Evolutionary conservation across 2,888 invertebrate species (phyloP), one percentile per base, ranked within the genome.

Genomic region (Tetranychus piercei): DNA sequence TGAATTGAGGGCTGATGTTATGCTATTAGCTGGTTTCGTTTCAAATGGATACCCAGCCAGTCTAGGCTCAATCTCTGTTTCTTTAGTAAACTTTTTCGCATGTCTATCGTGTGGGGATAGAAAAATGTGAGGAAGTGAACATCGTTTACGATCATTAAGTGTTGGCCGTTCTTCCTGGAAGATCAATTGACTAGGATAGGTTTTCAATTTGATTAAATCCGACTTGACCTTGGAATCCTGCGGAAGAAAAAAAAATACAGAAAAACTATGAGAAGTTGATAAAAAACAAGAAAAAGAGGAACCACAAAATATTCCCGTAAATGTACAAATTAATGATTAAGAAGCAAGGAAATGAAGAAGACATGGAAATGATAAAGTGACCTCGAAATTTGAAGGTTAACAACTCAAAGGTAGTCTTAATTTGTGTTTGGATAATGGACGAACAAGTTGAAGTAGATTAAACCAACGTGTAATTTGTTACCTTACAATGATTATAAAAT

Each of bases 111-210:
- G 55, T 69, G 22, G 22, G 11, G 8, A n/a, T 67, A 6, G 8
- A 23, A 69, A 69, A 20, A 69, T 69, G 9, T 69, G 69, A 23
- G 69, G 69, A 69, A 69, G 69, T 23, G 22, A 23, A 23, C 69
- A 69, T 20, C 69, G 69, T 69, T 69, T 69, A 6, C 34, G 20
- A 69, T 69, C 69, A 20, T 18, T 11, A 23, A 69, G 69, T 5
- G 11, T 69, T 20, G 69, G 69, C 20, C 20, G 18, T 22, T 69
- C 69, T 23, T 69, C 69, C 34, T 69, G 69, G 34, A 69, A 69
- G 20, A 69, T 69, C n/a, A 69, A 22, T 69, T 69, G 69, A 69
- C 69, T 69, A 69, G 69, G 69, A 22, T 69, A 69, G 34, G 22
- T 69, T 69, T 69, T 69, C 69, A 69, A 23, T 22, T 69, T 69